These are phyloP conservation scores for Pachyrhynchus sulphureomaculatus DNA, from an alignment of 1,140 invertebrate genomes.

Conservation along the genomic window DNA sequence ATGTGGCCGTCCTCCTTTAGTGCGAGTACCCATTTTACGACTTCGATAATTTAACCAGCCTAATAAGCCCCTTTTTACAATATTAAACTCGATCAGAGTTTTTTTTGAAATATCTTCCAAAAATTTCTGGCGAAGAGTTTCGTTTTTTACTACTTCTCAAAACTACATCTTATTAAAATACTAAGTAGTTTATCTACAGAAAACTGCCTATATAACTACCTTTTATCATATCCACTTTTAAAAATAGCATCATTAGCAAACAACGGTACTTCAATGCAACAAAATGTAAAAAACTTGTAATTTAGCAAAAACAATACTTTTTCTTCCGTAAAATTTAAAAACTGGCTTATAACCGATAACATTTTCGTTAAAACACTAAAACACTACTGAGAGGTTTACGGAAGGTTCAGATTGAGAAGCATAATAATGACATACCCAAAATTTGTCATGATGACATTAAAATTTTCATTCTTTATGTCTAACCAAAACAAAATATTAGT, in stretches of 20 bases:
- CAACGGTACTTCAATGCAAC: background rate
- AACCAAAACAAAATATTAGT: no score
- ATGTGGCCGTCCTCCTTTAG: no score
- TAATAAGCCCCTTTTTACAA: no score
- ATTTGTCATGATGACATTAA: conserved; percentile 34
- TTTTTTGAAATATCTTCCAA: no score
- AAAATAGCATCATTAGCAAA: conserved; percentile 14
- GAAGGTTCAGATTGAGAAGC: conserved; percentile 14
- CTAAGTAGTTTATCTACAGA: no score
- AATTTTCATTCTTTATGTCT: no score
- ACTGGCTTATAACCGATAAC: background rate
- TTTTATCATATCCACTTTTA: conserved; percentile 6
- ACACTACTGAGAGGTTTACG: conserved; percentile 22
- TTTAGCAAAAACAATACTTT: conserved; percentile 10
- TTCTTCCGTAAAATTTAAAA: background rate
- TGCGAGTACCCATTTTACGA: no score
- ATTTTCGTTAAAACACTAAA: conserved; percentile 10
- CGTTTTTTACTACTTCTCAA: no score
- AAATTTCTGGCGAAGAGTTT: no score
- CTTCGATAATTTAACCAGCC: no score
- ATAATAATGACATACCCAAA: conserved; percentile 12
- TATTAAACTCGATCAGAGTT: no score
- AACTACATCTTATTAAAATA: no score
- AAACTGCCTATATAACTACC: conserved; percentile 16
- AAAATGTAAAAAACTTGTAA: background rate